phyloP scores from a whole-genome alignment of 2,797 vertebrate genomes.

The Melanotaenia maccullochi region DNA sequence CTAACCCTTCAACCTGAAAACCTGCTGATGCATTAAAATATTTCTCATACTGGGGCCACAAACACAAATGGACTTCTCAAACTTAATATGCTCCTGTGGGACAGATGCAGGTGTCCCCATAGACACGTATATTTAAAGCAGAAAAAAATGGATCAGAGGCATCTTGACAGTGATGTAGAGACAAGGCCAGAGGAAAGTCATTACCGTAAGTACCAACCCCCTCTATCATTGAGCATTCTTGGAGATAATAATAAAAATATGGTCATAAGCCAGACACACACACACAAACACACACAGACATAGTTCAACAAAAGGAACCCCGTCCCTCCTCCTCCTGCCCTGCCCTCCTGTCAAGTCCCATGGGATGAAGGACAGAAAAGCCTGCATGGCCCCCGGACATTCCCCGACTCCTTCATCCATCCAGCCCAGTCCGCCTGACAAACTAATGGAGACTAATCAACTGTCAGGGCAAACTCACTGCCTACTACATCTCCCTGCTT shows the following conservation, averaged over 20 bases:
- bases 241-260: constrained; percentile 55
- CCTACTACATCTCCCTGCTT: constrained; percentile 67
- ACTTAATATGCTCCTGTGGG: constrained; percentile 37
- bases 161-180: constrained; percentile 56
- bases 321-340: constrained; percentile 19
- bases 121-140: constrained; percentile 5
- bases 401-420: constrained; percentile 56
- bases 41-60: constrained; percentile 25
- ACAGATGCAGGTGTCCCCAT: not conserved
- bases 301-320: constrained; percentile 25
- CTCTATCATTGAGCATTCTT: constrained; percentile 31
- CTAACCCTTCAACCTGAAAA: constrained; percentile 55
- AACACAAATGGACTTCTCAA: constrained; percentile 24
- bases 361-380: constrained; percentile 21
- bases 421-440: constrained; percentile 63
- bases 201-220: constrained; percentile 63
- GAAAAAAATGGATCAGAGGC: constrained; percentile 14
- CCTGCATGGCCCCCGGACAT: constrained; percentile 25
- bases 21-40: constrained; percentile 61
- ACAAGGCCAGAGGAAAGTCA: constrained; percentile 48
- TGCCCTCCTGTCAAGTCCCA: constrained; percentile 38
- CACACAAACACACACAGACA: constrained; percentile 37
- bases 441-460: constrained; percentile 81
- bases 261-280: constrained; percentile 45
- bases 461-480: constrained; percentile 62